Evolutionary conservation across 2,888 invertebrate species (phyloP), one percentile per base, ranked within the genome.

Genomic region (Meloe dianella): DNA sequence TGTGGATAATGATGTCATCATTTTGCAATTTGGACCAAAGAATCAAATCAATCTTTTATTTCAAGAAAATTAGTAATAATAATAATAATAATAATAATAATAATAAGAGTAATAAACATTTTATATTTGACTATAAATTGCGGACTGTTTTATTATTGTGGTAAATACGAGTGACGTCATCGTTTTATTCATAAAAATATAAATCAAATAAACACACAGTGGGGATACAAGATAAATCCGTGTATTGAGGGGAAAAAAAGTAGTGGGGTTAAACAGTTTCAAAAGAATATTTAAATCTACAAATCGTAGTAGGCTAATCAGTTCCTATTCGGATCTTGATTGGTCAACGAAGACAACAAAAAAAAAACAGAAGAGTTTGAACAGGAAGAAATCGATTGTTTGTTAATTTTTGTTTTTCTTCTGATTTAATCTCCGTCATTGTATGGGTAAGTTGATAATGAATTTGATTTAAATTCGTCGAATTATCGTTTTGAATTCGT

Each of bases 401-500:
- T n/a, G n/a, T 47, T 51, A 60, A 61, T 54, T 65, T 63, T 70
- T 71, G 66, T 73, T 71, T 74, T 73, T 74, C 76, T 73, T 77
- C n/a, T 77, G 75, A 67, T 70, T 71, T 77, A 68, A 67, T 65
- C 74, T n/a, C 83, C 81, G 83, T 82, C 85, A 78, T 86, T 86
- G 86, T 85, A 86, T 86, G 86, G 86, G 86, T 86, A 81, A 86
- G 86, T 84, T 32, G 7, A 8, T 38, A n/a, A n/a, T n/a, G n/a
- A n/a, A n/a, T n/a, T n/a, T n/a, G n/a, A n/a, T n/a, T n/a, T n/a
- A n/a, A n/a, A n/a, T n/a, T n/a, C n/a, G n/a, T n/a, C n/a, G n/a
- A n/a, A n/a, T n/a, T n/a, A n/a, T n/a, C n/a, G n/a, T n/a, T n/a
- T n/a, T n/a, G n/a, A n/a, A n/a, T n/a, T n/a, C n/a, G n/a, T n/a